phyloP scores from a whole-genome alignment of 1,140 invertebrate species.

The Zaprionus camerounensis region DNA sequence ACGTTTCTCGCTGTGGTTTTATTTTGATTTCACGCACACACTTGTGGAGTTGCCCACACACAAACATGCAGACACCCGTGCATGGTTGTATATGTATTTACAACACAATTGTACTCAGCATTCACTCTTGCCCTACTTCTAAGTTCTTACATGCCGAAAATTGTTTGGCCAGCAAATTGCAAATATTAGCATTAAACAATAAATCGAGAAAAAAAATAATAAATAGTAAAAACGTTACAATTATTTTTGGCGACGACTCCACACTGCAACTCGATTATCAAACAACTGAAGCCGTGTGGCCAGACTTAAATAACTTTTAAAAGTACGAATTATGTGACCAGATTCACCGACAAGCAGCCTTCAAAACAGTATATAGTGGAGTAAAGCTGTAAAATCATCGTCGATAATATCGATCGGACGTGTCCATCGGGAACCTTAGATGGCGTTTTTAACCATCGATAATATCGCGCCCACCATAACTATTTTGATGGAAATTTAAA shows the following conservation, averaged over 20 bases:
- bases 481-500: too few species aligned
- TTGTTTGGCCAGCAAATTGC: constrained; percentile 1
- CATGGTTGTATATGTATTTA: constrained; percentile 15
- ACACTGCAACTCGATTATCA: constrained; percentile 48
- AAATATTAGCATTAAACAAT: constrained; percentile 19
- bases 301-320: constrained; percentile 26
- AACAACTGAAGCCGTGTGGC: constrained; percentile 43
- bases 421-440: too few species aligned
- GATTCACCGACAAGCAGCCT: neutral
- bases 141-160: constrained; percentile 16
- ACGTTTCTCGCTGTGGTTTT: constrained; percentile 52
- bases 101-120: constrained; percentile 6
- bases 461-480: too few species aligned
- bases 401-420: too few species aligned
- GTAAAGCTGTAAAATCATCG: too few species aligned
- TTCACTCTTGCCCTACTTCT: constrained; percentile 13
- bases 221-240: constrained; percentile 21
- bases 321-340: constrained; percentile 22
- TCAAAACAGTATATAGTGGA: too few species aligned
- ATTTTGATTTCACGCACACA: constrained; percentile 78
- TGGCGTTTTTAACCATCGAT: too few species aligned
- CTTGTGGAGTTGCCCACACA: constrained; percentile 68
- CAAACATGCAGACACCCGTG: constrained; percentile 20
- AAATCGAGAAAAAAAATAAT: constrained; percentile 16
- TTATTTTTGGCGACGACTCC: constrained; percentile 46